Base-by-base conservation (phyloP, 2,888 invertebrate genomes). In the Agriopis marginaria region DNA sequence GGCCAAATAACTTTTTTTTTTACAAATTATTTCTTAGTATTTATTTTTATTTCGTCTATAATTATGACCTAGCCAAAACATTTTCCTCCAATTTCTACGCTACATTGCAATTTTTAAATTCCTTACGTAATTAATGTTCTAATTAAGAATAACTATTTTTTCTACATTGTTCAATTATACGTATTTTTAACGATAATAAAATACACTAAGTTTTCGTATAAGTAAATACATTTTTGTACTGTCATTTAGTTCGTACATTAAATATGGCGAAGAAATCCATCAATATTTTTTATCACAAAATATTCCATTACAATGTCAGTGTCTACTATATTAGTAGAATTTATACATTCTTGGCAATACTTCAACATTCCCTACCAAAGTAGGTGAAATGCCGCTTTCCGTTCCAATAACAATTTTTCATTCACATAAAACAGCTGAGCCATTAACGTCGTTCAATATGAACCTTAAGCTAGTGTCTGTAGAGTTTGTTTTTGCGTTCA, bases 211-310 rank as follows among this genome's bases (percentile, higher is more conserved):
- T 55, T 65, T 45, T 54, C 66, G 60, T 74, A 70, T 62, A 73
- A 23, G 17, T 23, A 23, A 70, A 73, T 63, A 87, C 77, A 85
- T 83, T 90, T 32, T 91, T 91, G 91, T 92, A 91, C 90, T 90
- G 81, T 88, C 77, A 75, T 78, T 71, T 78, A 83, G 82, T 88
- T 82, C 84, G 81, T 80, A 81, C 82, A 82, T 65, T 76, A 67
- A 79, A 79, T 83, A 83, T 85, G 85, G 85, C 83, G 81, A 86
- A 79, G 77, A 75, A 76, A 70, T 77, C 59, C 76, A 73, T 70
- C 66, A 63, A 70, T 71, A 68, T 73, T 69, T 66, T 72, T 70
- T 88, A 89, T 88, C 89, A 88, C 89, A 86, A 83, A 58, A 82
- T 77, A 58, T 73, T 54, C 68, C 51, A 70, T 60, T 68, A 11